Percentiles rank a stretch among this genome's conserved stretches.
phyloP scores from a whole-genome alignment of 2,888 invertebrate species.

The Dascillus cervinus region DNA sequence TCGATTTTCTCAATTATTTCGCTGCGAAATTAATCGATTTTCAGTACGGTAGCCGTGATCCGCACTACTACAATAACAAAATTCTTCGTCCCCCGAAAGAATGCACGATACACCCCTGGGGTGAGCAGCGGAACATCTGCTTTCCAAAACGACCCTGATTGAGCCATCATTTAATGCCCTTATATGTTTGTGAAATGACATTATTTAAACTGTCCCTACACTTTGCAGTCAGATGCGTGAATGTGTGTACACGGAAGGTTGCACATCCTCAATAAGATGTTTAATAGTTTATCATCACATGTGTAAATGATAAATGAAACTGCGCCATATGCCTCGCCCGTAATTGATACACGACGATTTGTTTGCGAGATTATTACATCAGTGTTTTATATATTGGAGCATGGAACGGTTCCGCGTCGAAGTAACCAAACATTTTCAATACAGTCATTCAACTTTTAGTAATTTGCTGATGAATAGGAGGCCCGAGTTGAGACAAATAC shows the following conservation, averaged over 20 bases:
- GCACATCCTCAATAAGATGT: constrained; percentile 35
- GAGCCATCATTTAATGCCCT: constrained; percentile 27
- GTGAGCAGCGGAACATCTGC: constrained; percentile 22
- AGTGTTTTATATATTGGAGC: too few relatives aligned
- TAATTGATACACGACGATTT: too few relatives aligned
- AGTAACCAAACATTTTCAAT: too few relatives aligned
- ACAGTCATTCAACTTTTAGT: constrained; percentile 15
- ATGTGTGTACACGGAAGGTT: constrained; percentile 24
- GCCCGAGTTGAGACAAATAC: constrained; percentile 21
- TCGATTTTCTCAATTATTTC: constrained; percentile 9
- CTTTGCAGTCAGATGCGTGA: constrained; percentile 7
- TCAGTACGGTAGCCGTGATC: too few relatives aligned
- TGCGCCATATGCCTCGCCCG: constrained; percentile 26
- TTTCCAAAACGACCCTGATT: constrained; percentile 22
- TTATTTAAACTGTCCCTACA: constrained; percentile 18
- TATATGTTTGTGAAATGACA: constrained; percentile 24
- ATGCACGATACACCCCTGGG: constrained; percentile 7
- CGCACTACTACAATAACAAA: neutral
- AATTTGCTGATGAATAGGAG: constrained; percentile 20
- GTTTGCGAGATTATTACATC: too few relatives aligned
- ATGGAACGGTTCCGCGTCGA: too few relatives aligned
- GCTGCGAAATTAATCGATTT: too few relatives aligned
- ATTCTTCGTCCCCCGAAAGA: constrained; percentile 12
- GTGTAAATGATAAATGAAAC: constrained; percentile 34
- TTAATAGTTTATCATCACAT: constrained; percentile 36